Evolutionary conservation across 2,113 vertebrate genomes (phyloP).

Genomic region (Urocynchramus pylzowi): DNA sequence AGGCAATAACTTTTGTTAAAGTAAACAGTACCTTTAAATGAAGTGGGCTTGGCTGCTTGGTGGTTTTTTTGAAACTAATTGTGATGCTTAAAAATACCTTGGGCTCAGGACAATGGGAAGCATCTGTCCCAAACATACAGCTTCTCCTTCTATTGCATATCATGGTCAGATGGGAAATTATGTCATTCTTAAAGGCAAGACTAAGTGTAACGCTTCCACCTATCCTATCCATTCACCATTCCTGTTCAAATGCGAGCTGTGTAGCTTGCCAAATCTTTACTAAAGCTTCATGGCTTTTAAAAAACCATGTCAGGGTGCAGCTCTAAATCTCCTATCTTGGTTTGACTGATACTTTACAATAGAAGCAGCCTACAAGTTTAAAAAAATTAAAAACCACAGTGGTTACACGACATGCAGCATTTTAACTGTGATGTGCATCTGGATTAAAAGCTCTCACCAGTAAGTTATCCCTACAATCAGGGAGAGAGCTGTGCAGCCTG

Average conservation of each 20-base stretch:
- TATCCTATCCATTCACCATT: not conserved
- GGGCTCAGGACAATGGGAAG: not conserved
- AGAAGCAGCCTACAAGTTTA: not conserved
- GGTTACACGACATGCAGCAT: not conserved
- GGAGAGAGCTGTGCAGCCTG: not conserved
- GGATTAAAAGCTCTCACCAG: not conserved
- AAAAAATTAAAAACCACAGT: not conserved
- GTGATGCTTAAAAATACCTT: not conserved
- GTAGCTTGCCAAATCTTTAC: not conserved
- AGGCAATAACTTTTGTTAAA: not conserved
- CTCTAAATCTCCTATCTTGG: not conserved
- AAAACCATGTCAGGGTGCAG: not conserved
- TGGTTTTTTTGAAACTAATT: not conserved
- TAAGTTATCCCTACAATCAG: not conserved
- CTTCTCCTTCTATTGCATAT: not conserved
- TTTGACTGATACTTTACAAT: not conserved
- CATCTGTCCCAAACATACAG: not conserved
- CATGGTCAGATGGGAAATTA: not conserved
- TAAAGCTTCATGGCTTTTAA: not conserved
- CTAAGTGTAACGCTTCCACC: not conserved
- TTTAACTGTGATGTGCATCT: not conserved
- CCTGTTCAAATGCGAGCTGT: not conserved
- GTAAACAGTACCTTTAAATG: not conserved
- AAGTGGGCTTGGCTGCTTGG: not conserved
- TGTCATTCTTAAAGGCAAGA: not conserved